These are phyloP conservation scores for Philaethria dido DNA, from an alignment of 2,888 invertebrate genomes.

Conservation along the genomic window DNA sequence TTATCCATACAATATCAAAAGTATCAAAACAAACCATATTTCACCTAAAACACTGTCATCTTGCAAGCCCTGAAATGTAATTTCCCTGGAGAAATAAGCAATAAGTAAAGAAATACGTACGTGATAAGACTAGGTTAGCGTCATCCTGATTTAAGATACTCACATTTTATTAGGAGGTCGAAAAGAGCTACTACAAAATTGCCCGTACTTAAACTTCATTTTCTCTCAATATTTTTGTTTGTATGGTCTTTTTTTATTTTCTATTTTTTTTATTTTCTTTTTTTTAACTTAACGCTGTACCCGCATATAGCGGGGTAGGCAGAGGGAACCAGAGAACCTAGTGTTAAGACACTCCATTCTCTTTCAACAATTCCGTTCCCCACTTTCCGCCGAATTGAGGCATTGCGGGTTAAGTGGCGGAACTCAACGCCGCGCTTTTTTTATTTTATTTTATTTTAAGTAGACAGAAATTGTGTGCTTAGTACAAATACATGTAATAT, in stretches of 20 bases:
- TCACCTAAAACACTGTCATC: slow-evolving; percentile 3
- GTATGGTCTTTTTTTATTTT: neutral
- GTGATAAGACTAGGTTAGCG: slow-evolving; percentile 2
- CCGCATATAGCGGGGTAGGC: too few species aligned
- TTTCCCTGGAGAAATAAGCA: slow-evolving; percentile 17
- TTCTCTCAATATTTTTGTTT: neutral
- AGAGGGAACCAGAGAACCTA: too few species aligned
- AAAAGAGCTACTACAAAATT: neutral
- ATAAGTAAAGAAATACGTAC: slow-evolving; percentile 6
- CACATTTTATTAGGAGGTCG: neutral
- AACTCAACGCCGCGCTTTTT: too few species aligned
- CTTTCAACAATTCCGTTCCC: too few species aligned
- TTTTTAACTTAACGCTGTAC: neutral
- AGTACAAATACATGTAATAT: too few species aligned
- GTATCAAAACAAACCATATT: neutral
- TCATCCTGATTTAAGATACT: slow-evolving; percentile 2
- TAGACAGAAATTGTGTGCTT: too few species aligned
- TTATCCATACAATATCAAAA: neutral
- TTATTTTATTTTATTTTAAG: too few species aligned
- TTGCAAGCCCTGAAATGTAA: slow-evolving; percentile 1
- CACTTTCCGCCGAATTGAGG: too few species aligned
- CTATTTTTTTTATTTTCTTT: too few species aligned
- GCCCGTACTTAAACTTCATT: neutral
- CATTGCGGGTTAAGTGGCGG: too few species aligned
- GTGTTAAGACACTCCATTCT: too few species aligned